Conservation (phyloP, 2,888 invertebrate genomes). For the Lysandra coridon region DNA sequence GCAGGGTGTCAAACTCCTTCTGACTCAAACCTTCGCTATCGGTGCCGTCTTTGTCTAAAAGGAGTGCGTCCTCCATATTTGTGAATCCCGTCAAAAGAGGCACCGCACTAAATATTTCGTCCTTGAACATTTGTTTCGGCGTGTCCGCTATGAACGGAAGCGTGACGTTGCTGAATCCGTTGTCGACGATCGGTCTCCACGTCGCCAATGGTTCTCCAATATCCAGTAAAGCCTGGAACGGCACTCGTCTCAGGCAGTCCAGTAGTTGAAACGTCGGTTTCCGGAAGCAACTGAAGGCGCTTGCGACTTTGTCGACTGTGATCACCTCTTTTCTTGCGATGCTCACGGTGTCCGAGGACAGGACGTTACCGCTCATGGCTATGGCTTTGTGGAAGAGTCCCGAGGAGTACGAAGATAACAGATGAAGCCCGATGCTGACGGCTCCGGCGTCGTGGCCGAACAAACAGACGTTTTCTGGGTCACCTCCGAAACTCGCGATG, state of each 20-base stretch:
- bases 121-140: constrained; percentile 82
- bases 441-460: constrained; percentile 91
- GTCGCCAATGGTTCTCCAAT: constrained; percentile 80
- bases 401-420: constrained; percentile 83
- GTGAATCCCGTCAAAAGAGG: constrained; percentile 89
- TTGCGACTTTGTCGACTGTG: constrained; percentile 83
- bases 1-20: constrained; percentile 81
- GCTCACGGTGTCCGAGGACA: constrained; percentile 82
- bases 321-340: constrained; percentile 82
- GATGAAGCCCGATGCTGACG: constrained; percentile 88
- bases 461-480: constrained; percentile 86
- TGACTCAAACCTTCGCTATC: constrained; percentile 82
- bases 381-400: constrained; percentile 88
- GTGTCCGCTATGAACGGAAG: constrained; percentile 84
- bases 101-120: constrained; percentile 83
- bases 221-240: constrained; percentile 81
- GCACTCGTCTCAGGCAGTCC: constrained; percentile 84
- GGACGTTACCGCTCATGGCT: constrained; percentile 89
- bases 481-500: constrained; percentile 87
- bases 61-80: constrained; percentile 89
- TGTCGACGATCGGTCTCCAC: constrained; percentile 91
- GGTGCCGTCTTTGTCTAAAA: constrained; percentile 79
- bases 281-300: constrained; percentile 84
- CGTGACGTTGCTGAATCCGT: constrained; percentile 83
- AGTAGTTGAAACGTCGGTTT: constrained; percentile 84